Percentiles rank a stretch among this genome's conserved stretches.
Conservation (phyloP, 2,113 vertebrate species). For the Lepus timidus region DNA sequence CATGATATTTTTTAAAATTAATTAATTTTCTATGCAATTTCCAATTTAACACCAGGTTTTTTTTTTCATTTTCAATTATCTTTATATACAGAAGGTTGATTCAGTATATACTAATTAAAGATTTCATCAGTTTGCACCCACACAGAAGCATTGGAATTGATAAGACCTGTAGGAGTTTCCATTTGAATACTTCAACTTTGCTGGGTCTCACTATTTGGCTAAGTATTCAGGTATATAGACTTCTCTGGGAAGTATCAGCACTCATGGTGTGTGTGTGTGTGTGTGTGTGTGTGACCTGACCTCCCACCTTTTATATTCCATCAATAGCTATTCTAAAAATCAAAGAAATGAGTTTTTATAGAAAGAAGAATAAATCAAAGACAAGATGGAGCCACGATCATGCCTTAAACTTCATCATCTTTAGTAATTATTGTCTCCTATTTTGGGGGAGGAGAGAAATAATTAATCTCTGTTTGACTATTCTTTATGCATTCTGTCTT, state of each 20-base stretch:
- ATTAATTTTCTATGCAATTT: no score
- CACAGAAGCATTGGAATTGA: neutral
- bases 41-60: no score
- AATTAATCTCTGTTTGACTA: conserved; percentile 81
- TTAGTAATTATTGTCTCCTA: conserved; percentile 58
- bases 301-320: neutral
- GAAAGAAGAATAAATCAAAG: neutral
- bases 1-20: no score
- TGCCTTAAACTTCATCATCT: neutral
- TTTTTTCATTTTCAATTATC: no score
- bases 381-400: neutral
- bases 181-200: neutral
- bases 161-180: neutral
- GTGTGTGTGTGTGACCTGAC: neutral
- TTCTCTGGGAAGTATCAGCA: neutral
- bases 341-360: conserved; percentile 24
- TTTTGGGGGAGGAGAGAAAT: conserved; percentile 65
- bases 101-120: no score
- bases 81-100: no score
- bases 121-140: no score
- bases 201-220: neutral
- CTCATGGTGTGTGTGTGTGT: neutral
- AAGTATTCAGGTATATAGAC: neutral
- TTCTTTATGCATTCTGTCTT: conserved; percentile 80
- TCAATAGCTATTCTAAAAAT: neutral